Evolutionary conservation across 2,797 vertebrate genomes (phyloP).

Genomic region (Typhlichthys subterraneus): DNA sequence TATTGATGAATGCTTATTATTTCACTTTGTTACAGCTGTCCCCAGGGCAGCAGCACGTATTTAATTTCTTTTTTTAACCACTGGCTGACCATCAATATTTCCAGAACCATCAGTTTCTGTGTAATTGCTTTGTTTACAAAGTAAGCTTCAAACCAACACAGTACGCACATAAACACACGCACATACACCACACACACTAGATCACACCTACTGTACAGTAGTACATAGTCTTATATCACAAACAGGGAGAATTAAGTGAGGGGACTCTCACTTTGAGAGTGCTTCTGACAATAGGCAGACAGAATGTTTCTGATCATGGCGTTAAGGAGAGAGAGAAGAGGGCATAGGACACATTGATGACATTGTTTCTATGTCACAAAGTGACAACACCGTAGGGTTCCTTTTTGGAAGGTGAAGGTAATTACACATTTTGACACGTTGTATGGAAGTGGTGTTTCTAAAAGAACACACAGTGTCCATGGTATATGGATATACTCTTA

Average conservation of each 20-base stretch:
- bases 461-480: neutral
- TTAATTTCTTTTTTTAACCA: conserved; percentile 18
- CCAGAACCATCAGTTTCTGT: conserved; percentile 24
- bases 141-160: conserved; percentile 3
- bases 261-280: neutral
- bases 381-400: neutral
- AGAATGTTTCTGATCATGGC: conserved; percentile 13
- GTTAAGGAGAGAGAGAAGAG: neutral
- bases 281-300: conserved; percentile 27
- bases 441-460: neutral
- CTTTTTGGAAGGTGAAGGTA: conserved; percentile 19
- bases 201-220: neutral
- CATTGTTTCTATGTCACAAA: neutral
- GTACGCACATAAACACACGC: neutral
- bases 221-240: conserved; percentile 5
- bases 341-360: conserved; percentile 11
- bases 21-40: neutral
- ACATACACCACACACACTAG: neutral
- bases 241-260: conserved; percentile 17
- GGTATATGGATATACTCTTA: neutral
- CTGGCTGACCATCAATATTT: conserved; percentile 25
- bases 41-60: conserved; percentile 6
- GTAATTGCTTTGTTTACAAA: conserved; percentile 19
- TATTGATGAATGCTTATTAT: conserved; percentile 24
- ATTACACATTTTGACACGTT: too few species aligned